A percentile compares a stretch with the other conserved stretches of the same genome.
phyloP scores from a whole-genome alignment of 2,797 vertebrate species.

The Phoeniculus purpureus region DNA sequence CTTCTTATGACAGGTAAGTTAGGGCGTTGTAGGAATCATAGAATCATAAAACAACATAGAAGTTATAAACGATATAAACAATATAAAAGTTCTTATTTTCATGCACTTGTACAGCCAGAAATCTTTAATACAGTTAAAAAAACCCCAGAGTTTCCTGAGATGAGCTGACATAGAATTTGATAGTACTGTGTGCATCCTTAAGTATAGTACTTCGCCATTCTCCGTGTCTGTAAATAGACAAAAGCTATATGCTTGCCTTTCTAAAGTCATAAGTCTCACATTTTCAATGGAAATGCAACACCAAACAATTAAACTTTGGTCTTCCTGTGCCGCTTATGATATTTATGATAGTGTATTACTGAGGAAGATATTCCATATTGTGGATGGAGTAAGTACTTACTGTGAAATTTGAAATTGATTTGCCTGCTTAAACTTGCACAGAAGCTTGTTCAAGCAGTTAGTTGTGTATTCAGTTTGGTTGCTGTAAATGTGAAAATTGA shows the following conservation, averaged over 20 bases:
- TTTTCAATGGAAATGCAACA: neutral
- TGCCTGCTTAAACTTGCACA: neutral
- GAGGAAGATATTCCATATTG: neutral
- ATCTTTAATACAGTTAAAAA: neutral
- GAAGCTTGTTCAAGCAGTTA: neutral
- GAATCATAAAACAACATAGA: neutral
- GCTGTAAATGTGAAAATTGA: too few species aligned
- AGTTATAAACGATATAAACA: too few species aligned
- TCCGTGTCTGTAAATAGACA: conserved; percentile 16
- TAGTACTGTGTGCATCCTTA: neutral
- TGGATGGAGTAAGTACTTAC: neutral
- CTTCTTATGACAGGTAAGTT: neutral
- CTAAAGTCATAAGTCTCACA: neutral
- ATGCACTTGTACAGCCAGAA: neutral
- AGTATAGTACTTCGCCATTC: conserved; percentile 5
- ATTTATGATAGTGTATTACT: neutral
- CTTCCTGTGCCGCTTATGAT: neutral
- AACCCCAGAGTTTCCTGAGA: neutral
- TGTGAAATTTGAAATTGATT: neutral
- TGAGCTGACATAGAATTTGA: neutral
- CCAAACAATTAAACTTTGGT: neutral
- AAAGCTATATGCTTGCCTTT: neutral
- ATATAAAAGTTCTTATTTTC: neutral
- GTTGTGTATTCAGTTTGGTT: neutral
- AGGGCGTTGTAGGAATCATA: neutral